A percentile compares a stretch with the other conserved stretches of the same genome.
These are phyloP conservation scores for Zaprionus camerounensis DNA, from an alignment of 1,140 invertebrate species.

Conservation along the genomic window DNA sequence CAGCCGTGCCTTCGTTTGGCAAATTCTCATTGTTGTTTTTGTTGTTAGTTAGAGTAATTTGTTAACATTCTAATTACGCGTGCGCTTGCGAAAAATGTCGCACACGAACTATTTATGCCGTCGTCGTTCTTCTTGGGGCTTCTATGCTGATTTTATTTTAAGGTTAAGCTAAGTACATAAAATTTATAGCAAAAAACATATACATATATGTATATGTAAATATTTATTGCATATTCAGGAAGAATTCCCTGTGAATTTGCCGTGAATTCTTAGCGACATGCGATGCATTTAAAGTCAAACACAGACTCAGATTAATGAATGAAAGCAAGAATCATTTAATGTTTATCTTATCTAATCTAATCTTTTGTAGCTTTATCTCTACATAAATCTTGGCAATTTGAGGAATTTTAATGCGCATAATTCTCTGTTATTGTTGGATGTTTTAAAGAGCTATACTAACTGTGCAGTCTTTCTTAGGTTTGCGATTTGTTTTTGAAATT, in stretches of 20 bases:
- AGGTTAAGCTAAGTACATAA: background rate
- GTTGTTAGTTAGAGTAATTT: conserved; percentile 8
- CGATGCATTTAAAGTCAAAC: background rate
- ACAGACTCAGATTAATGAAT: background rate
- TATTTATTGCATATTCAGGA: background rate
- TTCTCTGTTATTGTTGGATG: background rate
- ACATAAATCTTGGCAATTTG: background rate
- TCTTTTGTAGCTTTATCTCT: background rate
- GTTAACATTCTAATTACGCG: conserved; percentile 54
- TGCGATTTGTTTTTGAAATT: no score
- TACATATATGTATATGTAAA: background rate
- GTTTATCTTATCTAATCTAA: background rate
- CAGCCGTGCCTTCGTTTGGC: conserved; percentile 60
- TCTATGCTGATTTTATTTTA: background rate
- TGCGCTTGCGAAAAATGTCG: conserved; percentile 33
- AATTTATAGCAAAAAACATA: background rate
- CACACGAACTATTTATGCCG: conserved; percentile 2
- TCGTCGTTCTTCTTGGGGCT: background rate
- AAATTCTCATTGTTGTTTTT: conserved; percentile 7
- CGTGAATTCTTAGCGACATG: background rate
- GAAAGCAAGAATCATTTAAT: background rate
- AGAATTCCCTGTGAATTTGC: background rate
- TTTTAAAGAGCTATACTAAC: background rate
- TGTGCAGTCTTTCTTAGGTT: background rate
- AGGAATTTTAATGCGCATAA: background rate